phyloP scores from a whole-genome alignment of 2,113 vertebrate genomes.

The Carassius auratus region DNA sequence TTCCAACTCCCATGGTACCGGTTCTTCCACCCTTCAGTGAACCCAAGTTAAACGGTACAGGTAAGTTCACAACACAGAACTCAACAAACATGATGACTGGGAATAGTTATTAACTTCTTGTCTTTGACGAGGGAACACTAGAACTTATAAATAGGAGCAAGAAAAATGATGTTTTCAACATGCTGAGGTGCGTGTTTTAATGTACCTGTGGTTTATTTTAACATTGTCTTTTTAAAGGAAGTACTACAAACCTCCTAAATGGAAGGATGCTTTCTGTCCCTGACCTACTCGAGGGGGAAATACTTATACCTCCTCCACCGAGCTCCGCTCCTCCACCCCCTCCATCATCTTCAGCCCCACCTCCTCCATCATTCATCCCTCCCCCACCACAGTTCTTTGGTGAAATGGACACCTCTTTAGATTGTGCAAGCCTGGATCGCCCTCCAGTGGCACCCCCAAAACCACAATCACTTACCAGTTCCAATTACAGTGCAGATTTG shows the following conservation, averaged over 20 bases:
- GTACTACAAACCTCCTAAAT: slow-evolving; percentile 71
- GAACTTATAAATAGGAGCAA: slow-evolving; percentile 8
- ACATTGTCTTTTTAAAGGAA: slow-evolving; percentile 67
- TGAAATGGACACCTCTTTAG: slow-evolving; percentile 50
- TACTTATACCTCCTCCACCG: slow-evolving; percentile 80
- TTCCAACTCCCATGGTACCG: slow-evolving; percentile 78
- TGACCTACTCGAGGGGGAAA: slow-evolving; percentile 72
- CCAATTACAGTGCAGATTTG: slow-evolving; percentile 33
- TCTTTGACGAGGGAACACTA: not conserved
- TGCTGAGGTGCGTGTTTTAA: slow-evolving; percentile 27
- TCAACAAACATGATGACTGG: not conserved
- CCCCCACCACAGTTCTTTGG: slow-evolving; percentile 64
- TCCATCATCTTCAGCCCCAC: slow-evolving; percentile 63
- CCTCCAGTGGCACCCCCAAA: slow-evolving; percentile 68
- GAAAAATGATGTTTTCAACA: slow-evolving; percentile 57
- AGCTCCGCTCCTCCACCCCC: slow-evolving; percentile 77
- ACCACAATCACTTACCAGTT: slow-evolving; percentile 49
- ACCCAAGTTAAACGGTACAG: slow-evolving; percentile 65
- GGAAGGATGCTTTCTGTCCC: slow-evolving; percentile 69
- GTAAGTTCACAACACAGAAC: slow-evolving; percentile 60
- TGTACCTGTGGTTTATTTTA: not conserved
- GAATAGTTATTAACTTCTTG: not conserved
- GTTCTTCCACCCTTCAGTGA: slow-evolving; percentile 61
- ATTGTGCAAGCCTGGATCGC: slow-evolving; percentile 63
- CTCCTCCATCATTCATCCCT: slow-evolving; percentile 66